Percentiles rank a stretch among this genome's conserved stretches.
Evolutionary conservation across 2,888 invertebrate genomes (phyloP).

Genomic region (Dugesia japonica): DNA sequence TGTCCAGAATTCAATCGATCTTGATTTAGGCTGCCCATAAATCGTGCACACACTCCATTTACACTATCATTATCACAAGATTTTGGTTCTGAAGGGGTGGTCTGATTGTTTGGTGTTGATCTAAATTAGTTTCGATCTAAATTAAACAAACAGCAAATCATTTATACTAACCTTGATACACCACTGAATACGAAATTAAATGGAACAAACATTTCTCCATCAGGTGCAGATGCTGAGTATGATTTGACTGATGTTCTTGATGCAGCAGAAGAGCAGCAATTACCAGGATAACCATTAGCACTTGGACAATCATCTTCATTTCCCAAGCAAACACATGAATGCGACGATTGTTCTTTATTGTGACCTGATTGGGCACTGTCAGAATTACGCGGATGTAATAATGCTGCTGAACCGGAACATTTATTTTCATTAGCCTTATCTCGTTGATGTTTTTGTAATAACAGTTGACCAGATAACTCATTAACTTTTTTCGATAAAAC

Average conservation of each 20-base stretch:
- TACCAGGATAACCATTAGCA: conserved; percentile 1
- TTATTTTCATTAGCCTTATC: conserved; percentile 11
- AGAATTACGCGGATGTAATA: conserved; percentile 5
- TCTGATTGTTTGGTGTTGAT: neutral
- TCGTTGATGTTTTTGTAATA: conserved; percentile 12
- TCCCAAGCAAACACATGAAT: neutral
- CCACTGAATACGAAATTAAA: conserved; percentile 6
- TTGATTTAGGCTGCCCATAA: neutral
- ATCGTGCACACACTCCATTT: neutral
- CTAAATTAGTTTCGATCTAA: no score
- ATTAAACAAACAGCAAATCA: no score
- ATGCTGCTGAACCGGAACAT: conserved; percentile 13
- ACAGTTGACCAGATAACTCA: neutral
- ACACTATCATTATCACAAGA: conserved; percentile 13
- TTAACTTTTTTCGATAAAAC: conserved; percentile 16
- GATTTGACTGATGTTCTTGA: conserved; percentile 8
- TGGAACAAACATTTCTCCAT: conserved; percentile 9
- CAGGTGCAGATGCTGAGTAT: neutral
- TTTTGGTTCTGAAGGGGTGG: neutral
- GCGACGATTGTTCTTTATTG: neutral
- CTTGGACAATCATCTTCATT: conserved; percentile 12
- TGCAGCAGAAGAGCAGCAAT: neutral
- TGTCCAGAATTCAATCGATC: neutral
- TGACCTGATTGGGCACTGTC: conserved; percentile 15
- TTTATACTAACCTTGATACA: neutral